Base-by-base conservation (phyloP, 92 coral and sea anemone species). In the Zoanthus sansibaricus region DNA sequence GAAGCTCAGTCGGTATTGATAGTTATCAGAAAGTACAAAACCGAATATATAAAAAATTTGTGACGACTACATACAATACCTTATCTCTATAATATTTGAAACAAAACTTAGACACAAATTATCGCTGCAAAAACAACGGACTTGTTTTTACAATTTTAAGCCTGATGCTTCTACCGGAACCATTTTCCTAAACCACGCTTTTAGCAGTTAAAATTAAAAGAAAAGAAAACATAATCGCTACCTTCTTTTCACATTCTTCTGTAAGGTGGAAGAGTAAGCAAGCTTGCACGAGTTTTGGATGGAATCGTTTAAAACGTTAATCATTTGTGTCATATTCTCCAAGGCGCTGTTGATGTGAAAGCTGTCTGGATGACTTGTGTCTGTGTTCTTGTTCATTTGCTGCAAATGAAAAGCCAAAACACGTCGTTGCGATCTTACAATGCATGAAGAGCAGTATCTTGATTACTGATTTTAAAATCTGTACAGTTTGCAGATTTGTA, bases 331-430 rank as follows among this genome's bases (percentile, higher is more conserved):
- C 99, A 97, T 97, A 7, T 91, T 97, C 73, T 97, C 98, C 87
- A 97, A 78, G 68, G 99, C 98, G 75, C 90, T 97, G 49, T 91
- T 93, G 68, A 97, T 89, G 55, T 97, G 98, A 70, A 97, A 97
- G 47, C 98, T 91, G 87, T 97, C 99, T 14, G 99, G 99, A 73
- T 97, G 99, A 66, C 92, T 91, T 3, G 97, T 55, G 18, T 97
- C 99, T 4, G 99, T 97, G 76, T 93, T 91, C 88, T 97, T 97
- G 77, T 95, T 90, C 84, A 97, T 88, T 97, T 97, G 99, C 99
- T 97, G 92, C 25, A 75, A 71, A 83, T 1, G 6, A 67, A 75
- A 46, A 2, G 33, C 3, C 2, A 68, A 54, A 21, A 69, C 6
- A 3, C 2, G 12, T 69, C 7, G 31, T 69, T 69, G 21, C 20